Conservation (phyloP, 1,140 invertebrate genomes). For the Caenorhabditis tropicalis region DNA sequence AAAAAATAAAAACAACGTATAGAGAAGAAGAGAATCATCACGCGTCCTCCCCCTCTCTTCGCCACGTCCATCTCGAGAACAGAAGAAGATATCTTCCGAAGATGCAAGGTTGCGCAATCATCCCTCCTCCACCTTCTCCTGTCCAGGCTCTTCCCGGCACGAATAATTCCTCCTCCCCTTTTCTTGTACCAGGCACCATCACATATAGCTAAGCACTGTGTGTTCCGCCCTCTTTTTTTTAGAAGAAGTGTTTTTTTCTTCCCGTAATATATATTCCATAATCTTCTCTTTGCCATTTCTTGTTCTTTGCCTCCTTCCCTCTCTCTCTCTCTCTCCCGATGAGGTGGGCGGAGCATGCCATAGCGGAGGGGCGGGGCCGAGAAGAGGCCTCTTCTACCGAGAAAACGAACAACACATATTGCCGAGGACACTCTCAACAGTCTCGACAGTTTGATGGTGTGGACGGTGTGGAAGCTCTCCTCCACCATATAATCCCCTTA, state of each 20-base stretch:
- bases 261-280: not conserved
- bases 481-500: not conserved
- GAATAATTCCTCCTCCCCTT: not conserved
- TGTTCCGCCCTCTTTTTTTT: not conserved
- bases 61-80: not conserved
- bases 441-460: not conserved
- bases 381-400: not conserved
- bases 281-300: not conserved
- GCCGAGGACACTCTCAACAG: not conserved
- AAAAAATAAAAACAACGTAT: conserved; percentile 25
- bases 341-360: conserved; percentile 29
- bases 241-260: not conserved
- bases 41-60: not conserved
- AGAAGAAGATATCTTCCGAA: not conserved
- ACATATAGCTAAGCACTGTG: not conserved
- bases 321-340: not conserved
- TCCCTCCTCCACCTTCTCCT: not conserved
- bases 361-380: conserved; percentile 13
- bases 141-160: conserved; percentile 6
- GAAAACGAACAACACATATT: conserved; percentile 26
- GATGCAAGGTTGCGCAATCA: not conserved
- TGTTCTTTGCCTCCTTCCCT: not conserved
- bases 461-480: not conserved
- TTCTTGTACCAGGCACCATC: not conserved
- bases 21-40: not conserved